phyloP scores from a whole-genome alignment of 2,888 invertebrate species.

The Philopedon plagiatum region DNA sequence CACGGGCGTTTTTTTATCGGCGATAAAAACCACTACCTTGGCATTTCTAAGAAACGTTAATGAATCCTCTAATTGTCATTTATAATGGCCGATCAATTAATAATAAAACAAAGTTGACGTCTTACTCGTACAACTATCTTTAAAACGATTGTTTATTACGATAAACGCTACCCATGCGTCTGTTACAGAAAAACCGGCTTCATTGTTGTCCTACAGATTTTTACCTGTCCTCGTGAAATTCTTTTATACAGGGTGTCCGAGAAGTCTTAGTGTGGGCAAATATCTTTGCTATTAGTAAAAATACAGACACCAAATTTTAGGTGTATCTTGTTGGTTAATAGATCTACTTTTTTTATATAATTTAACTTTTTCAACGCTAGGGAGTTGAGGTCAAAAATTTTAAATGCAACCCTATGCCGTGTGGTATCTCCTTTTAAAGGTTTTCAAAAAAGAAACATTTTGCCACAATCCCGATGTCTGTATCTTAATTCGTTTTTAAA shows the following conservation, averaged over 20 bases:
- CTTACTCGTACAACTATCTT: slow-evolving; percentile 54
- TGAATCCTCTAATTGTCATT: slow-evolving; percentile 58
- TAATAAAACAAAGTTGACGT: slow-evolving; percentile 57
- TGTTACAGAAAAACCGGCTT: slow-evolving; percentile 36
- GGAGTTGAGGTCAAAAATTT: too few species aligned
- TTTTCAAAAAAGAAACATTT: too few species aligned
- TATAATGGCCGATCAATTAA: slow-evolving; percentile 59
- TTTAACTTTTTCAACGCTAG: too few species aligned
- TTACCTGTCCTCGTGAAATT: slow-evolving; percentile 33
- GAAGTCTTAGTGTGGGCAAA: too few species aligned
- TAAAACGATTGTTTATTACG: slow-evolving; percentile 47
- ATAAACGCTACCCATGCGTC: slow-evolving; percentile 41
- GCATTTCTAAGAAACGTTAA: slow-evolving; percentile 47
- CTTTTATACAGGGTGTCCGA: slow-evolving; percentile 12
- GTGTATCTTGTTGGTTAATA: too few species aligned
- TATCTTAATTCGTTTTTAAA: too few species aligned
- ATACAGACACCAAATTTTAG: too few species aligned
- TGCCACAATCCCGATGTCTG: too few species aligned
- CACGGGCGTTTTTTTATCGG: slow-evolving; percentile 29
- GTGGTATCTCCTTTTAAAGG: too few species aligned
- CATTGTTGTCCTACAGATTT: slow-evolving; percentile 28
- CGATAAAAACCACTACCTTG: slow-evolving; percentile 37
- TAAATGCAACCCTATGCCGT: too few species aligned
- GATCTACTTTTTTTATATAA: too few species aligned
- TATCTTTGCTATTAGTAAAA: too few species aligned